Base-by-base conservation (phyloP, 2,888 invertebrate genomes). In the Palloptera scutellata region DNA sequence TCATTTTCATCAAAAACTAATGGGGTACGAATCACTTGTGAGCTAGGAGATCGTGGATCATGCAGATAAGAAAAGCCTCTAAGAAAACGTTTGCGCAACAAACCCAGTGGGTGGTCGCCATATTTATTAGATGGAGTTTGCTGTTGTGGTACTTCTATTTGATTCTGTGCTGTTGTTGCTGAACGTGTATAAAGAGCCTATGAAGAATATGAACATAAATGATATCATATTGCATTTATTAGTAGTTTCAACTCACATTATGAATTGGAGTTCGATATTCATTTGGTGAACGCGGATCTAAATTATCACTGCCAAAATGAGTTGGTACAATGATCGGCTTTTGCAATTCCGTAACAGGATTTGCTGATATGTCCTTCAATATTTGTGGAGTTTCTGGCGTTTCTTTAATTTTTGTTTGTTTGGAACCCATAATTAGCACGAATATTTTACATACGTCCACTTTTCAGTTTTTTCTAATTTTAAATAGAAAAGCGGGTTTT, bases 231-330 rank as follows among this genome's bases (percentile, higher is more conserved):
- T 42, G 15, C 9, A 40, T 42, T 10, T 12, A 19, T 1, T 11
- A 9, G 15, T 30, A 53, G 53, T 15, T 12, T 48, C 1, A 51
- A 72, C 76, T 77, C 66, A 83, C 83, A 69, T 73, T 76, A n/a
- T n/a, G n/a, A 1, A 83, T 60, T 0, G 83, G 83, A 0, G 83
- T 83, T 2, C 83, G 75, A 13, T 77, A 79, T 1, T 72, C 77
- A 65, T 75, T 78, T 1, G 83, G 83, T 0, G 83, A 83, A 48
- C 83, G 78, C 1, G 83, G 83, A 74, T 83, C 82, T 0, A 76
- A 70, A 17, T 30, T 48, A 20, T 61, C 4, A 45, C 1, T 9
- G 15, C 17, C 67, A 12, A 68, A 70, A 53, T 65, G 67, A 5
- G 70, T 70, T 41, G 52, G 61, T 0, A 67, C 42, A 4, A 51